phyloP scores from a whole-genome alignment of 37 sponge, comb jelly and placozoan genomes.

The Corticium candelabrum region DNA sequence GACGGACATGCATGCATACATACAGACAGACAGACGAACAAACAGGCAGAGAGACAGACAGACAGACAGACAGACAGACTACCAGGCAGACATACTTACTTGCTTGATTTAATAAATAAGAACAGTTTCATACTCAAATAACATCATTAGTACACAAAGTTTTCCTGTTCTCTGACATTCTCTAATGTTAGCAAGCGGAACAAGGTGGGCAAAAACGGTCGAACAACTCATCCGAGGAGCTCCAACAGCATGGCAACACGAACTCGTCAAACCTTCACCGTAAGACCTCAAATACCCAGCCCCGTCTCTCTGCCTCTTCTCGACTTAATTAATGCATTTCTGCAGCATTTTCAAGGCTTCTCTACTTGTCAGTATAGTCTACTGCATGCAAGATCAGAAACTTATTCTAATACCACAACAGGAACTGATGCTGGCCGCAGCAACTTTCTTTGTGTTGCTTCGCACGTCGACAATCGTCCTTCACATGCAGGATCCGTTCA shows the following conservation, averaged over 20 bases:
- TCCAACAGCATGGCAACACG: background rate
- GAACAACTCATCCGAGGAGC: background rate
- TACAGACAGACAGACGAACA: too few relatives aligned
- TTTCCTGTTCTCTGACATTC: too few relatives aligned
- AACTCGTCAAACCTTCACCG: background rate
- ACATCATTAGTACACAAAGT: too few relatives aligned
- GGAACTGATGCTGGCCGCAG: background rate
- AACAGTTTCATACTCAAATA: too few relatives aligned
- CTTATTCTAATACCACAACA: background rate
- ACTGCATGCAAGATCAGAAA: background rate
- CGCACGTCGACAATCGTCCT: background rate
- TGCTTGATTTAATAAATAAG: too few relatives aligned
- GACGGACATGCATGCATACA: too few relatives aligned
- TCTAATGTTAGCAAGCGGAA: too few relatives aligned
- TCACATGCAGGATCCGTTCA: background rate
- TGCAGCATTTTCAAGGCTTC: background rate
- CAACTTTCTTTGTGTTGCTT: background rate
- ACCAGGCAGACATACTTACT: too few relatives aligned
- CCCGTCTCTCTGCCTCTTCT: background rate
- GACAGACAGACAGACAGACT: constrained; percentile 2
- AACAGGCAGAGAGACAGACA: too few relatives aligned
- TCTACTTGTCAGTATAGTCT: background rate
- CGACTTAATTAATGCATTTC: background rate
- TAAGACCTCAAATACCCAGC: background rate
- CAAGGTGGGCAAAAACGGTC: background rate